A percentile compares a stretch with the other conserved stretches of the same genome.
Conservation (phyloP, 2,113 vertebrate genomes). For the Smithornis capensis region DNA sequence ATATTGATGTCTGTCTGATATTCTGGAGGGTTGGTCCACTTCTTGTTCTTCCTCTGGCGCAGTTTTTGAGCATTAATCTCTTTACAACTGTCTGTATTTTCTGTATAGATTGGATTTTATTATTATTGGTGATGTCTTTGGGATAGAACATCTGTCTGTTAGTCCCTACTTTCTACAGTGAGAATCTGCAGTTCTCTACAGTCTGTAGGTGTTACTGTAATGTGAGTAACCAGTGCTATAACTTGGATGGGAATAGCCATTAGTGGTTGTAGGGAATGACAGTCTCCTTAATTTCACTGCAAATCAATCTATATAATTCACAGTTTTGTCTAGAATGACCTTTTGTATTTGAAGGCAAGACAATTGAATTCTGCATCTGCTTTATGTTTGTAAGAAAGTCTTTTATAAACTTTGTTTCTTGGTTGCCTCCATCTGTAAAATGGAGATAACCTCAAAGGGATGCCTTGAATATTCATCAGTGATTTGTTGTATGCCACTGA, state of each 20-base stretch:
- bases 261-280: neutral
- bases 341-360: neutral
- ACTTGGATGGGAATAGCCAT: neutral
- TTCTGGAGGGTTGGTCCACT: neutral
- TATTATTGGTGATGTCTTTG: neutral
- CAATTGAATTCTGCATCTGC: neutral
- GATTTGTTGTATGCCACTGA: neutral
- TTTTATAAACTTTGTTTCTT: neutral
- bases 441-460: conserved; percentile 25
- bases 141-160: neutral
- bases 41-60: neutral
- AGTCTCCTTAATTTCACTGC: neutral
- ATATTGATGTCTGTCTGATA: neutral
- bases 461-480: conserved; percentile 24
- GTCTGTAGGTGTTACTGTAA: neutral
- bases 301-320: neutral
- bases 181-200: neutral
- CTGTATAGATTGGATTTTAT: neutral
- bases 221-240: neutral
- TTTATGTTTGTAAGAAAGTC: neutral
- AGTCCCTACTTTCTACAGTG: neutral
- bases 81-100: neutral
- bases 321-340: neutral
- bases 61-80: neutral
- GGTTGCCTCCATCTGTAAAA: conserved; percentile 8